Evolutionary conservation across 2,888 invertebrate genomes (phyloP), one percentile per base, ranked within the genome.

Genomic region (Drosophila phalerata): DNA sequence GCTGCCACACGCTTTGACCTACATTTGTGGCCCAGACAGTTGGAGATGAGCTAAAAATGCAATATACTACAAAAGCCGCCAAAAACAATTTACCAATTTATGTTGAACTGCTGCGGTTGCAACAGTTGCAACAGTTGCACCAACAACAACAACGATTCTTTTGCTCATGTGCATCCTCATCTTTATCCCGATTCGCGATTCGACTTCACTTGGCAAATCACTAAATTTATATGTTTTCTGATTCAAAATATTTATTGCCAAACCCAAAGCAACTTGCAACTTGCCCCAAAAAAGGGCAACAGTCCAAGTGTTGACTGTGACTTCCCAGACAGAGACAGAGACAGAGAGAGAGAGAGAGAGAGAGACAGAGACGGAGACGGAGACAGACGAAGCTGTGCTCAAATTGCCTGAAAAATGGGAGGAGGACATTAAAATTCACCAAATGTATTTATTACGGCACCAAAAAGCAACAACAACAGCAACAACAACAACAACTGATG

Each of bases 401-500:
- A 90, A 89, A 90, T 89, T 89, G 90, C 80, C 86, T 81, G 86
- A 77, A 90, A 88, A 88, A 89, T 88, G 89, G 90, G 89, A 84
- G 89, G 91, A 89, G 90, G 88, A 90, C 91, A 90, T 90, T 89
- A 90, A 91, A 90, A 90, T 91, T 87, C 89, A 85, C 75, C 90
- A 90, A 91, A 90, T 90, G 90, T 90, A 90, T 91, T 91, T 91
- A 91, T 91, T 91, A 91, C 84, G 85, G 89, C 87, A 88, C 80
- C 85, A 86, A 82, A 77, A 69, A 58, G 15, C 55, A 68, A 63
- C 73, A 78, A 75, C 75, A 63, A 61, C 61, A 22, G 4, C 4
- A 22, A 63, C 55, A 68, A 63, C 73, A 78, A 75, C 72, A 63
- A 61, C 61, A 75, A 78, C 79, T 87, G 83, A 90, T 90, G 86